Evolutionary conservation across 2,797 vertebrate species (phyloP), one percentile per base, ranked within the genome.

Genomic region (Hydrocynus forskahlii): DNA sequence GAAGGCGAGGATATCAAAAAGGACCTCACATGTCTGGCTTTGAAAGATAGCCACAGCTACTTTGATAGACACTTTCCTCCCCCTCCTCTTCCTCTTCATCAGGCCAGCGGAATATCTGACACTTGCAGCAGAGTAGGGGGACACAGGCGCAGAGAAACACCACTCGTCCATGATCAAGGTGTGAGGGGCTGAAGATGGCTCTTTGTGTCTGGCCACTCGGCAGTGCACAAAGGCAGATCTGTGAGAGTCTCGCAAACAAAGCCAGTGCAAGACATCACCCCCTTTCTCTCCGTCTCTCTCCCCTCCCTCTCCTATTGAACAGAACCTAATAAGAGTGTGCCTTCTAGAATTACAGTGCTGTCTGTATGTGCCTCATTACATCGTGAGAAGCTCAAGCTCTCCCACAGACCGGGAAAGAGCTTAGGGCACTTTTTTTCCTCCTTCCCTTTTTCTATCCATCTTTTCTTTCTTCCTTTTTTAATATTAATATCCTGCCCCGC

Each of bases 401-500:
- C 79, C 75, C 43, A 74, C 76, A 84, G 83, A 66, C 80, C 52
- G 63, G 69, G 75, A 83, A 83, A 83, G 72, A 79, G 73, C 83
- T 80, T 68, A 71, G 77, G 50, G 79, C 76, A 81, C 68, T 83
- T 78, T 40, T 48, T 67, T 25, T 63, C 62, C 40, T 43, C 4
- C 40, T 43, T 43, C 40, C 40, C 8, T 48, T 10, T 48, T 48
- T 48, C 45, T 48, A 4, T 48, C 45, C 45, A 4, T 78, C 25
- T 35, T 7, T 48, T 35, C 54, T 67, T 25, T 92, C 90, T 90
- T 86, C 86, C 91, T 92, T 93, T 94, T 96, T 95, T 66, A 94
- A 95, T 96, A 96, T 97, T 95, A 96, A 95, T 94, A 94, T 95
- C 94, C 94, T 93, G 92, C 92, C 91, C 93, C 93, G 89, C 90